Evolutionary conservation across 1,140 invertebrate genomes (phyloP).

Genomic region (Pemphigus obesinymphae): DNA sequence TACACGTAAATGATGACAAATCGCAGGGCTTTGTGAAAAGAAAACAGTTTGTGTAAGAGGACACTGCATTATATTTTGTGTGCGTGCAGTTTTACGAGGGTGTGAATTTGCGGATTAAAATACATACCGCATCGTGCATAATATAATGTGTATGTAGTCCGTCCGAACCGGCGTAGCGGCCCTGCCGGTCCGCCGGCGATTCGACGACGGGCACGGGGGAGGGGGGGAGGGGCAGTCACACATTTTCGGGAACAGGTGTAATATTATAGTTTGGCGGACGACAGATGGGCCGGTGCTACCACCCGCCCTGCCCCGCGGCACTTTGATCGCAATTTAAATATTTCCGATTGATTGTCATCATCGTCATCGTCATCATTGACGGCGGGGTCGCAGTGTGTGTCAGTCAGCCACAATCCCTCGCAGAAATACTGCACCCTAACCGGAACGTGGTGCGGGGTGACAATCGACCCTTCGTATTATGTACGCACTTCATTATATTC

Average conservation of each 20-base stretch:
- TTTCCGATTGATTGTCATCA: slow-evolving; percentile 42
- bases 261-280: neutral
- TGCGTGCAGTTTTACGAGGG: neutral
- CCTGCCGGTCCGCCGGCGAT: neutral
- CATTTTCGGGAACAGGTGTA: slow-evolving; percentile 15
- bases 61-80: slow-evolving; percentile 11
- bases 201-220: neutral
- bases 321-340: slow-evolving; percentile 42
- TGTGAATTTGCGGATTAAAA: slow-evolving; percentile 25
- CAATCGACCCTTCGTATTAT: too few relatives aligned
- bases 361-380: too few relatives aligned
- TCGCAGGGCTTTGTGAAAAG: slow-evolving; percentile 25
- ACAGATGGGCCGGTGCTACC: slow-evolving; percentile 38
- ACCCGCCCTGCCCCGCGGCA: neutral
- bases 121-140: neutral
- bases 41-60: slow-evolving; percentile 41
- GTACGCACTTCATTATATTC: neutral
- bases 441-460: too few relatives aligned
- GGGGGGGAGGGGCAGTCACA: too few relatives aligned
- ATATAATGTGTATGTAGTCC: too few relatives aligned
- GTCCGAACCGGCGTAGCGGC: too few relatives aligned
- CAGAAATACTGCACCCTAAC: neutral
- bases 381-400: slow-evolving; percentile 30
- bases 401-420: neutral
- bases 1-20: neutral